Base-by-base conservation (phyloP, 2,888 invertebrate genomes). In the Galeopsomyia nigrocyanea region DNA sequence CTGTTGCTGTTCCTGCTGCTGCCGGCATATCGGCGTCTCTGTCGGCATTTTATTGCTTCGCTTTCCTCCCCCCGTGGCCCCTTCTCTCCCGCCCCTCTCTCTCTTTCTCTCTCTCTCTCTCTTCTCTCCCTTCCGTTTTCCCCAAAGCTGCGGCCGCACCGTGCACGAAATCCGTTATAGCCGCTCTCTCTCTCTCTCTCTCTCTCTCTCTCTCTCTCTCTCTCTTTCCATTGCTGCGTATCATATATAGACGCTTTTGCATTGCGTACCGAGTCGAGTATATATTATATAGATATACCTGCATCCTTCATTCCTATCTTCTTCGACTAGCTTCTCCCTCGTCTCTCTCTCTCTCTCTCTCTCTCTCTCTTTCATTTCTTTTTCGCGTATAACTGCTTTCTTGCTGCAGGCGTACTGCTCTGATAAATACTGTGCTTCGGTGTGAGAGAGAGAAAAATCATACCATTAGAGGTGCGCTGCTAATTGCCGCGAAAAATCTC, bases 31-130 rank as follows among this genome's bases (percentile, higher is more conserved):
- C 39, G 39, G 39, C 39, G 39, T 73, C 69, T 73, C 56, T 68
- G 60, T 60, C 62, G 68, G 68, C 50, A 62, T 68, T 68, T 68
- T 68, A 58, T 71, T 63, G 70, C 68, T 46, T 31, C 55, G 62
- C 57, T 72, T 51, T 67, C 68, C 69, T 63, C 56, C 39, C 68
- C 62, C 63, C 22, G 57, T 66, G 67, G 51, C 55, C 49, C 65
- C 62, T 61, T 65, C 56, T 31, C 47, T 63, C 50, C 55, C 70
- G 47, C 39, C 17, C 71, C 51, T 22, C 58, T 22, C 64, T 64
- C 63, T 62, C 26, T 31, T 64, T 58, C 62, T 46, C 46, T 47
- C 58, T 19, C 31, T n/a, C 19, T 19, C 62, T 53, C 62, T 46
- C 39, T 16, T 26, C n/a, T 31, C 50, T 58, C 50, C 56, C 62